Percentiles rank a stretch among this genome's conserved stretches.
phyloP scores from a whole-genome alignment of 2,888 invertebrate species.

The Drosophila emarginata region DNA sequence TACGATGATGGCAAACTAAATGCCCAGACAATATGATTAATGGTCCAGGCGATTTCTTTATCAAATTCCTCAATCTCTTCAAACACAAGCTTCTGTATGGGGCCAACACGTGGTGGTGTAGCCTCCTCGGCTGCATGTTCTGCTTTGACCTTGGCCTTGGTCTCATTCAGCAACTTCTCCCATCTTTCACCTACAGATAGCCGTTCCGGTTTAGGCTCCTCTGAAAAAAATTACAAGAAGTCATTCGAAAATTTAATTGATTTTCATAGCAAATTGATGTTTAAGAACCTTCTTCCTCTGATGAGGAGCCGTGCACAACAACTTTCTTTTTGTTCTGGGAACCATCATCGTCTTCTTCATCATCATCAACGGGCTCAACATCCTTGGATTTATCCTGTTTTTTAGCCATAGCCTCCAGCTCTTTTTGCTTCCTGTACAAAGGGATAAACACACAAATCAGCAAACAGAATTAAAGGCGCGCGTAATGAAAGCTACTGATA shows the following conservation, averaged over 20 bases:
- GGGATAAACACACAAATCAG: conserved; percentile 47
- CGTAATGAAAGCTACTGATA: conserved; percentile 79
- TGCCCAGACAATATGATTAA: conserved; percentile 80
- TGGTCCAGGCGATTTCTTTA: conserved; percentile 83
- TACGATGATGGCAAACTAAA: conserved; percentile 81
- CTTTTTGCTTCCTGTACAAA: conserved; percentile 55
- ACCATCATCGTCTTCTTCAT: conserved; percentile 33
- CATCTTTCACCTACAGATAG: conserved; percentile 85
- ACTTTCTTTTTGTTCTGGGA: conserved; percentile 10
- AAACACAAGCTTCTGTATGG: conserved; percentile 73
- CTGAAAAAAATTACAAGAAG: conserved; percentile 27
- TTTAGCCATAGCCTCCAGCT: conserved; percentile 54
- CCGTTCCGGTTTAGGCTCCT: conserved; percentile 70
- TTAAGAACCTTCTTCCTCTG: conserved; percentile 64
- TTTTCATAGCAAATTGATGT: background rate
- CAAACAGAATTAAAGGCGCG: conserved; percentile 62
- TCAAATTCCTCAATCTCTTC: conserved; percentile 84
- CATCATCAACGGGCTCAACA: conserved; percentile 44
- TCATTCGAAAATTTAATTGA: background rate
- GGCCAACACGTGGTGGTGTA: conserved; percentile 66
- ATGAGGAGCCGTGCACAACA: conserved; percentile 52
- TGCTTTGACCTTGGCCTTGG: conserved; percentile 83
- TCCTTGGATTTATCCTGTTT: conserved; percentile 54
- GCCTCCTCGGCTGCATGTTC: conserved; percentile 69
- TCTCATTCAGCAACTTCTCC: conserved; percentile 84